Base-by-base conservation (phyloP, 2,797 vertebrate genomes). In the Chloroceryle inda region DNA sequence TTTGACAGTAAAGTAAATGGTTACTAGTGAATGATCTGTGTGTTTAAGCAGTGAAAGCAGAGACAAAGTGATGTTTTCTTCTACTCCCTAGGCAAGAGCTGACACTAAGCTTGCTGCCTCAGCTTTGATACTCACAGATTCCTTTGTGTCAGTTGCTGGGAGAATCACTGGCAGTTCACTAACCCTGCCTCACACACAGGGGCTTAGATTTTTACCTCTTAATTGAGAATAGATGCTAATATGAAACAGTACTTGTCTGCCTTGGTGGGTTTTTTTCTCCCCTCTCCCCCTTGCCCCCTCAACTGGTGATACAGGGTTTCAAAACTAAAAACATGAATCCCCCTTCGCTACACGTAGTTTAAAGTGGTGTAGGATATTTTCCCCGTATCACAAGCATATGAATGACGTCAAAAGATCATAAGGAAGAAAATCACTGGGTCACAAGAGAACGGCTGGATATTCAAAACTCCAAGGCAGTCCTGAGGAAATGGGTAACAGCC, bases 1-100 rank as follows among this genome's bases (percentile, higher is more conserved):
- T 96, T 95, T 97, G 96, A 96, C 96, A 94, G 94, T 82, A 93
- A 84, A 97, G 95, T 90, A 97, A 96, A 97, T 92, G 92, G 91
- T 72, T 86, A 96, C 85, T 80, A 73, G 69, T 89, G 94, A 96
- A 94, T 93, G 93, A 94, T 92, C 64, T 91, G 84, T 94, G 64
- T 94, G 81, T 91, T 94, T 96, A 85, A 67, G 72, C 86, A 92
- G 83, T 72, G 90, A 97, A 89, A 96, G 84, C 82, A 68, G 91
- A 94, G 91, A 96, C 94, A 97, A 92, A 85, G 92, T 94, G 88
- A 93, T 93, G 90, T 94, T 96, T 90, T 80, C 94, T 94, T 86
- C 85, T 85, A 87, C 93, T 97, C 44, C 88, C 69, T 95, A 81
- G 90, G 93, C 88, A 77, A 93, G 75, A 63, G 68, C 69, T 88